Evolutionary conservation across 2,888 invertebrate genomes (phyloP), one percentile per base, ranked within the genome.

Genomic region (Acrobasis repandana): DNA sequence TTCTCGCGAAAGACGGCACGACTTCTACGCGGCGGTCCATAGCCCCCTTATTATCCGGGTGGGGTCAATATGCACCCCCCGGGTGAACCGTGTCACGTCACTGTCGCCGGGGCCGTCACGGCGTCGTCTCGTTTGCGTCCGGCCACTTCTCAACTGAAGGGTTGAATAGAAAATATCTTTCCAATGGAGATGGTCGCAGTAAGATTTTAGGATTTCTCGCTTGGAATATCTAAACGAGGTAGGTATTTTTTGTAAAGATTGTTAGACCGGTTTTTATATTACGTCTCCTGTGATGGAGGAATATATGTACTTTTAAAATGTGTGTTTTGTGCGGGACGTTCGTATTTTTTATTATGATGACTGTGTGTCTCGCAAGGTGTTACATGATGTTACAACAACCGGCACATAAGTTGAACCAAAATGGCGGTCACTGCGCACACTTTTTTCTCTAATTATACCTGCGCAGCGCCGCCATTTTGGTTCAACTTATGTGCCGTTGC

Each of bases 21-120:
- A 83, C 78, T 83, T 83, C 79, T 79, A 68, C 73, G 71, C 76
- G 69, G 63, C 79, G 78, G 82, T 81, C 80, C 80, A 77, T 81
- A 78, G 71, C 86, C 85, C 86, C 87, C 88, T 89, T 88, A 88
- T 89, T 88, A 88, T 84, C 86, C 83, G 67, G 61, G 66, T 75
- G 85, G 84, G 83, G 84, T 83, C 85, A 84, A 79, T 80, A 80
- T 80, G 80, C 79, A 75, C 79, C 80, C 77, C 72, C 64, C 60
- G 67, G 68, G 75, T 71, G 64, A 72, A 61, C 48, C 69, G 67
- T 77, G 90, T 91, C 90, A 89, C 90, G 90, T 91, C 91, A 91
- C 88, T 90, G 90, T 90, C 90, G 86, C 83, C 72, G 80, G 79
- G 82, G 85, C 86, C 86, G 82, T 86, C 85, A 85, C 84, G 83